Evolutionary conservation across 2,888 invertebrate species (phyloP).

Genomic region (Molorchus minor): DNA sequence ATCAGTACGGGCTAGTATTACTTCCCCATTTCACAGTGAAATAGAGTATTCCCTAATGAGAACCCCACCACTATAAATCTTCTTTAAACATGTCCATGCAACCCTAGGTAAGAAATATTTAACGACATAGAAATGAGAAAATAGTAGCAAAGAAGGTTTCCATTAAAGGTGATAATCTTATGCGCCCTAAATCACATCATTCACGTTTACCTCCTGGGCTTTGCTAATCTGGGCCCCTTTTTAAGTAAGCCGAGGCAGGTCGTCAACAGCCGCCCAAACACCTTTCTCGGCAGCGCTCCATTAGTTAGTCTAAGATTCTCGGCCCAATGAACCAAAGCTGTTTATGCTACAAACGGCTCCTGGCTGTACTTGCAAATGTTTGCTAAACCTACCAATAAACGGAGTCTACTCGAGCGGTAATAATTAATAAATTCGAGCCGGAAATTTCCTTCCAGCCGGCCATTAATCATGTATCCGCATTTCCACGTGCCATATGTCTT

Average conservation of each 20-base stretch:
- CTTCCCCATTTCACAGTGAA: not conserved
- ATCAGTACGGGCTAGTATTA: too few relatives aligned
- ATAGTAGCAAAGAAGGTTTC: slow-evolving; percentile 24
- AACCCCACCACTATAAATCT: slow-evolving; percentile 7
- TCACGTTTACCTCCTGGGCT: slow-evolving; percentile 21
- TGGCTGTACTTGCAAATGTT: slow-evolving; percentile 28
- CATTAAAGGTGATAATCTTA: slow-evolving; percentile 26
- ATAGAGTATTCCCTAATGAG: slow-evolving; percentile 3
- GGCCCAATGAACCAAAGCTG: slow-evolving; percentile 10
- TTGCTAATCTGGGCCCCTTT: slow-evolving; percentile 29
- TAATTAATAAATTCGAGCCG: slow-evolving; percentile 28
- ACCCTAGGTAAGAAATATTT: slow-evolving; percentile 16
- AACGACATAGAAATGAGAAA: slow-evolving; percentile 24
- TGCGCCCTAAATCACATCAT: slow-evolving; percentile 25
- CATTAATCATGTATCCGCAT: slow-evolving; percentile 24
- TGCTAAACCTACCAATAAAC: slow-evolving; percentile 26
- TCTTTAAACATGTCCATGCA: slow-evolving; percentile 1
- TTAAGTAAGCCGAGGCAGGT: slow-evolving; percentile 23
- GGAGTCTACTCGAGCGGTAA: slow-evolving; percentile 28
- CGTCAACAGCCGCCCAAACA: slow-evolving; percentile 22
- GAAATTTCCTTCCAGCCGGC: slow-evolving; percentile 26
- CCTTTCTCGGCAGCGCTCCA: slow-evolving; percentile 22
- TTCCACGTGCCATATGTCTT: not conserved
- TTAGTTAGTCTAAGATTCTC: slow-evolving; percentile 15
- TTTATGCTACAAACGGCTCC: slow-evolving; percentile 23